phyloP scores from a whole-genome alignment of 2,888 invertebrate species.

The Rhagonycha lutea region DNA sequence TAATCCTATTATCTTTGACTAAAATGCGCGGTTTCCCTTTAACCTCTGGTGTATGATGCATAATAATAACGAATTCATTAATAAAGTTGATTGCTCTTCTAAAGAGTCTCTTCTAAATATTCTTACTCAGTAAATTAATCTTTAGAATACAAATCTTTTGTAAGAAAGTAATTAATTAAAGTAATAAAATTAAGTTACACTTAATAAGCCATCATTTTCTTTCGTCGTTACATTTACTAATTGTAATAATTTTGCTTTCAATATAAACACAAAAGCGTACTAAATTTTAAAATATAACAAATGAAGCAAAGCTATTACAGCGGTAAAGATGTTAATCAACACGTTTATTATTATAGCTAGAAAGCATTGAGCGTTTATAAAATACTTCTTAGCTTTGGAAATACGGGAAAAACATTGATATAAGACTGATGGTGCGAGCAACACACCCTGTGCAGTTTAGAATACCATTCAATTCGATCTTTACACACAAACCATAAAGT shows the following conservation, averaged over 20 bases:
- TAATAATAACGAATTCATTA: constrained; percentile 18
- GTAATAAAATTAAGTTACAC: not conserved
- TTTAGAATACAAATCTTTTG: not conserved
- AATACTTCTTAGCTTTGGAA: not conserved
- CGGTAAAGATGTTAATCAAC: not conserved
- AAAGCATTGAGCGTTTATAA: not conserved
- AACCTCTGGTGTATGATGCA: constrained; percentile 18
- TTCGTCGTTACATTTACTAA: not conserved
- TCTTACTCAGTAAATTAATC: not conserved
- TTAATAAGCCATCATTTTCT: not conserved
- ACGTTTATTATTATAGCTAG: not conserved
- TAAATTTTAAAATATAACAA: not conserved
- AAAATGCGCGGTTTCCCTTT: constrained; percentile 23
- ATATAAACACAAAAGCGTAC: not conserved
- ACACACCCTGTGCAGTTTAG: constrained; percentile 5
- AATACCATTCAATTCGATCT: constrained; percentile 19
- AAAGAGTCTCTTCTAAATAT: not conserved
- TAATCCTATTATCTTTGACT: constrained; percentile 23
- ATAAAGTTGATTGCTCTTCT: not conserved
- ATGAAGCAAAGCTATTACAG: not conserved
- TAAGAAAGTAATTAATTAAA: not conserved
- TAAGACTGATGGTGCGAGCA: constrained; percentile 11
- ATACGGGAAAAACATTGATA: constrained; percentile 9
- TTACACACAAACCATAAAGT: constrained; percentile 31
- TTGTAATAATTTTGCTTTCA: not conserved